Conservation (phyloP, 35 echinoderm and acorn worm genomes). For the Diadema setosum region DNA sequence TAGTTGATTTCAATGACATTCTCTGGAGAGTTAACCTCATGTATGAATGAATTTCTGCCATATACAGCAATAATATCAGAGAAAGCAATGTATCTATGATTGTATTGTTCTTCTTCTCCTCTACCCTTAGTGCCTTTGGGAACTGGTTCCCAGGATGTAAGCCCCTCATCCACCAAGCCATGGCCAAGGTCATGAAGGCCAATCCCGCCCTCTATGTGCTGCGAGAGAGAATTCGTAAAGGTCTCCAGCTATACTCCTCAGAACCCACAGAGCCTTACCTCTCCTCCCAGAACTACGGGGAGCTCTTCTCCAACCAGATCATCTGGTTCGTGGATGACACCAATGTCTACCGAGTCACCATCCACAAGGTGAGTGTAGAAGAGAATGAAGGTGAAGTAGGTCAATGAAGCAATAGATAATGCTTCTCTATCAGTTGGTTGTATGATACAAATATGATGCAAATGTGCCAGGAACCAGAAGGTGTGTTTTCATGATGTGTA, state of each 20-base stretch:
- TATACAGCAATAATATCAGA: too few species aligned
- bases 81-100: too few species aligned
- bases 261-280: constrained; percentile 98
- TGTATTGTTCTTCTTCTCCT: too few species aligned
- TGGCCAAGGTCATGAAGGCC: constrained; percentile 99
- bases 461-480: too few species aligned
- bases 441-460: too few species aligned
- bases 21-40: too few species aligned
- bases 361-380: constrained; percentile 74
- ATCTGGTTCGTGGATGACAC: constrained; percentile 99
- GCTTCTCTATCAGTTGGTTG: too few species aligned
- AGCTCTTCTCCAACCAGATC: constrained; percentile 99
- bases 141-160: constrained; percentile 99
- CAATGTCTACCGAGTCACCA: constrained; percentile 98
- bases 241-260: constrained; percentile 95
- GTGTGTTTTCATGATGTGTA: too few species aligned
- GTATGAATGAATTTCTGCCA: too few species aligned
- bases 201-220: constrained; percentile 92
- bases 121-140: constrained; percentile 82
- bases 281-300: constrained; percentile 98
- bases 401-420: too few species aligned
- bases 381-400: background rate
- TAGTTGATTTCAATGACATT: too few species aligned
- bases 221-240: constrained; percentile 93
- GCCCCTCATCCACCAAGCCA: constrained; percentile 95